phyloP scores from a whole-genome alignment of 2,113 vertebrate species.

The Henicopernis longicauda region DNA sequence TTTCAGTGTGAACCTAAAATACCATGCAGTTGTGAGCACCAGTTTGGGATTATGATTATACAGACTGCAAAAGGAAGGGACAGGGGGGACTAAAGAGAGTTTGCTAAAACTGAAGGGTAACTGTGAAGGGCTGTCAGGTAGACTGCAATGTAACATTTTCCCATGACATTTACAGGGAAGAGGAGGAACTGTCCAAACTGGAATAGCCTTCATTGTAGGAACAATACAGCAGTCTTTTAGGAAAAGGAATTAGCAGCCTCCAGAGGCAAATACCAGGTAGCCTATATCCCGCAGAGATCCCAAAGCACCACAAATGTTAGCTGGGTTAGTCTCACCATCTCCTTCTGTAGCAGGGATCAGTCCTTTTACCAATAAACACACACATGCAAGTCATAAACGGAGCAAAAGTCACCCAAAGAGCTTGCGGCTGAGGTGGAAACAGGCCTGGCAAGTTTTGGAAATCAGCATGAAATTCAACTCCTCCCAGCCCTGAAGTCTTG shows the following conservation, averaged over 20 bases:
- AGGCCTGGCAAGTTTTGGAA: not conserved
- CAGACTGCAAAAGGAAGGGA: not conserved
- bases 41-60: not conserved
- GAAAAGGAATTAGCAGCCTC: not conserved
- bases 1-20: not conserved
- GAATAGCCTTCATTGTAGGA: not conserved
- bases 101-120: not conserved
- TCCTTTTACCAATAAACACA: not conserved
- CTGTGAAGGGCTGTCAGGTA: not conserved
- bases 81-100: not conserved
- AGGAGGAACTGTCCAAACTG: not conserved
- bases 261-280: not conserved
- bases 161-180: not conserved
- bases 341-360: not conserved
- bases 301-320: not conserved
- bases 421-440: not conserved
- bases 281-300: not conserved
- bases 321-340: not conserved
- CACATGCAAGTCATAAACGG: not conserved
- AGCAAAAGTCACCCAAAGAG: not conserved
- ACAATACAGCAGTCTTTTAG: not conserved
- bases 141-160: not conserved
- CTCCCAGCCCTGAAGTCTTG: not conserved
- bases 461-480: not conserved
- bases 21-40: rapidly evolving